Evolutionary conservation across 37 sponge, comb jelly and placozoan species (phyloP).

Genomic region (Oopsacas minuta): DNA sequence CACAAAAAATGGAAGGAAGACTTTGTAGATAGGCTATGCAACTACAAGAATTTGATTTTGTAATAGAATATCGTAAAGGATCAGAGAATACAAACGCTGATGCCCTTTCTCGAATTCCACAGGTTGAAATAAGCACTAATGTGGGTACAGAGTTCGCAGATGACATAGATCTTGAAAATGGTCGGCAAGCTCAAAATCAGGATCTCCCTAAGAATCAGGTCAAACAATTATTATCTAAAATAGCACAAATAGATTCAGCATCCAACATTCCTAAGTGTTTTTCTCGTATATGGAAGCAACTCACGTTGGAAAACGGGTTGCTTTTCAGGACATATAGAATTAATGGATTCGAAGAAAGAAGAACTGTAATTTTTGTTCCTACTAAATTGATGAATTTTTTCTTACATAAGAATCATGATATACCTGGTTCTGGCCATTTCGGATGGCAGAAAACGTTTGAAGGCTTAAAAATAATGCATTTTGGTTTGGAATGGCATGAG

Average conservation of each 20-base stretch:
- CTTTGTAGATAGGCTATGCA: slow-evolving; percentile 33
- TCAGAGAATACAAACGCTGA: slow-evolving; percentile 33
- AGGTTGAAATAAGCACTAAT: neutral
- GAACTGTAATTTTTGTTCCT: slow-evolving; percentile 5
- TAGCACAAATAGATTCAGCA: slow-evolving; percentile 9
- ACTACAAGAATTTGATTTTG: slow-evolving; percentile 32
- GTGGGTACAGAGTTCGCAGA: neutral
- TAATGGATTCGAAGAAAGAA: neutral
- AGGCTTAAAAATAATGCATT: neutral
- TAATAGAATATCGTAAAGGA: slow-evolving; percentile 27
- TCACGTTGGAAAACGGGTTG: slow-evolving; percentile 23
- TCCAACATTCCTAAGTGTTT: slow-evolving; percentile 27
- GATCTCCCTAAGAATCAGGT: neutral
- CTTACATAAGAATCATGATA: slow-evolving; percentile 19
- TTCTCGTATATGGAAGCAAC: slow-evolving; percentile 32
- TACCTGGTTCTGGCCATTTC: slow-evolving; percentile 27
- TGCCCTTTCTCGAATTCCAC: slow-evolving; percentile 26
- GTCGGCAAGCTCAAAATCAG: neutral
- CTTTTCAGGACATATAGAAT: slow-evolving; percentile 30
- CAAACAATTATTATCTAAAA: neutral
- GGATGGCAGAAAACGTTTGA: slow-evolving; percentile 7
- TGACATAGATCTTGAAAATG: neutral
- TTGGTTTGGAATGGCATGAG: slow-evolving; percentile 30
- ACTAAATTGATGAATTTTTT: neutral
- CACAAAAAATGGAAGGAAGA: slow-evolving; percentile 38